Conservation (phyloP, 35 echinoderm and acorn worm species). For the Hemicentrotus pulcherrimus region DNA sequence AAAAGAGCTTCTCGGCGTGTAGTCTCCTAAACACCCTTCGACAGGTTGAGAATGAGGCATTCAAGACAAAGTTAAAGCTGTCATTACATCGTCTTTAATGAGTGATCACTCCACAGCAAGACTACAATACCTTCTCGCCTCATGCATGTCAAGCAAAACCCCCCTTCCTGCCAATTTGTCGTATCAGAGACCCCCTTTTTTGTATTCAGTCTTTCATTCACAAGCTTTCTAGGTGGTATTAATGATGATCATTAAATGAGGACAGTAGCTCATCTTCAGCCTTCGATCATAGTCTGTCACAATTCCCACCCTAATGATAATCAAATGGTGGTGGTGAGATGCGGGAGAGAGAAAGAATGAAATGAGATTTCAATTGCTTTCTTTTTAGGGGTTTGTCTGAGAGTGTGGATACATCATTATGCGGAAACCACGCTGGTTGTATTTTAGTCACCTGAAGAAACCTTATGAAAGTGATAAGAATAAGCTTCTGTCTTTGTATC, state of each 20-base stretch:
- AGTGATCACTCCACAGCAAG: not conserved
- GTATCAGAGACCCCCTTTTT: not conserved
- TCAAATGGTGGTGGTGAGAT: not conserved
- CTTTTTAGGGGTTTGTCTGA: not conserved
- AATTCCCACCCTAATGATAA: constrained; percentile 13
- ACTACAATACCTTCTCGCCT: not conserved
- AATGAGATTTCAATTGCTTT: not conserved
- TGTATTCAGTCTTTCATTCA: not conserved
- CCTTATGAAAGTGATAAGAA: constrained; percentile 8
- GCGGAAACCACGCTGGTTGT: constrained; percentile 6
- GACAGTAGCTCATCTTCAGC: not conserved
- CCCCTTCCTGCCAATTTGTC: not conserved
- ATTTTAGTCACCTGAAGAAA: not conserved
- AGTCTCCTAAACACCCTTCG: not conserved
- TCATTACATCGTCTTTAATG: not conserved
- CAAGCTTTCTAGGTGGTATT: not conserved
- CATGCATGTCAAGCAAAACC: not conserved
- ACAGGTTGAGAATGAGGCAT: not conserved
- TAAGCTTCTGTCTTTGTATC: not conserved
- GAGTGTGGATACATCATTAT: constrained; percentile 11
- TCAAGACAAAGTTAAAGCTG: not conserved
- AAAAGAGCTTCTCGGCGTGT: not conserved
- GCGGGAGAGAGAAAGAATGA: not conserved
- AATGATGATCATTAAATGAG: constrained; percentile 14
- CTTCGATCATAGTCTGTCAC: not conserved